Base-by-base conservation (phyloP, 2,797 vertebrate species). In the Gallinago solitaria region DNA sequence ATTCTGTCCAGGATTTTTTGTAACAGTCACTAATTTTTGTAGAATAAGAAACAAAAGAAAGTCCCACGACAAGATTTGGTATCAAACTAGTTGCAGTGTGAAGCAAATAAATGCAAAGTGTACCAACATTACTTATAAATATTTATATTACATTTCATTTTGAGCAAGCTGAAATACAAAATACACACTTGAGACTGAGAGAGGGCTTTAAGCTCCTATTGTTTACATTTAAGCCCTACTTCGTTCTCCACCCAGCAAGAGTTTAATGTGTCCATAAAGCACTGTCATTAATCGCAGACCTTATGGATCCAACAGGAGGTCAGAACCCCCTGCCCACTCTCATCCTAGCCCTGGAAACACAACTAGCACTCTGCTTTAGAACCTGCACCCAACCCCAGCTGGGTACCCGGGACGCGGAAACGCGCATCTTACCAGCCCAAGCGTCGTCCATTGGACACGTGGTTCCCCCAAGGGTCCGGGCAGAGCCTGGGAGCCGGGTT, bases 371-470 rank as follows among this genome's bases (percentile, higher is more conserved):
- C 73, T 21, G 14, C 73, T 80, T 85, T 43, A 73, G 16, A 63
- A 59, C 24, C 27, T 61, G 37, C 27, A 33, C 4, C 17, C 32
- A 90, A 63, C 25, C 20, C 87, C 56, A 69, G 37, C 30, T 1
- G 3, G 16, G 19, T 54, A 27, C 67, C 54, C 0, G 1, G 16
- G 65, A 4, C 56, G 90, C 1, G 65, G 50, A 84, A 95, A 76
- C 12, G 50, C 35, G 82, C 76, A 81, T 98, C 98, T 99, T 98
- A 99, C 99, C 99, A 96, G 97, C 97, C 96, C 98, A 97, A 63
- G 96, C 83, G 96, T 96, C 95, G 95, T 98, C 98, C 98, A 96
- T 97, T 80, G 61, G 87, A 77, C 56, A 73, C 80, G 50, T 87
- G 79, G 88, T 92, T 96, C 79, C 88, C 88, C 91, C 69, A 73